Evolutionary conservation across 2,113 vertebrate species (phyloP).

Genomic region (Tupaia chinensis): DNA sequence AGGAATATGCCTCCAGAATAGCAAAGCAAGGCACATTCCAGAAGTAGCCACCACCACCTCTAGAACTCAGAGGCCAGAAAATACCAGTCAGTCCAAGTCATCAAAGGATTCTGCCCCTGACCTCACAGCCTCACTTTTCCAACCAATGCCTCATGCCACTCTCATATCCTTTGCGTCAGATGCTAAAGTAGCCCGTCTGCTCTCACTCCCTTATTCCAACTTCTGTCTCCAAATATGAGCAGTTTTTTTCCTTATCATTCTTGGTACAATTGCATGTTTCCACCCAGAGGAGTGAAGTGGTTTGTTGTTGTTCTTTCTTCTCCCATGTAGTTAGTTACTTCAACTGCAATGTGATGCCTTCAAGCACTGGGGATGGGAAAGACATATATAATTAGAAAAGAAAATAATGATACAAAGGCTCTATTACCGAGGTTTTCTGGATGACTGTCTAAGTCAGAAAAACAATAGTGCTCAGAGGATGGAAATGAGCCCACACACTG

Average conservation of each 20-base stretch:
- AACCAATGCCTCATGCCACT: neutral
- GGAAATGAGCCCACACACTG: constrained; percentile 56
- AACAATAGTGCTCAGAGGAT: constrained; percentile 57
- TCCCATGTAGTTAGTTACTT: constrained; percentile 44
- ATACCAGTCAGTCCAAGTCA: neutral
- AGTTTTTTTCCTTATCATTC: constrained; percentile 34
- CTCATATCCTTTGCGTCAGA: neutral
- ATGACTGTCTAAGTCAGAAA: constrained; percentile 64
- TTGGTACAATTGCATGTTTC: constrained; percentile 44
- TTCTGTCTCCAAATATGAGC: constrained; percentile 58
- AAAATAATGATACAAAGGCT: constrained; percentile 65
- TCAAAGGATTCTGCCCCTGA: neutral
- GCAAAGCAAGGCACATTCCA: neutral
- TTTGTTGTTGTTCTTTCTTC: constrained; percentile 49
- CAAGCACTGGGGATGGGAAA: constrained; percentile 27
- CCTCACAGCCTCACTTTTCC: neutral
- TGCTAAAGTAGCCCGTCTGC: neutral
- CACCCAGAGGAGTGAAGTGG: constrained; percentile 56
- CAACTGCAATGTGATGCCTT: constrained; percentile 61
- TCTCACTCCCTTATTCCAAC: constrained; percentile 32
- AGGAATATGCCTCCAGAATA: neutral
- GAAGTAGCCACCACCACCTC: neutral
- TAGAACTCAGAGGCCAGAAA: neutral
- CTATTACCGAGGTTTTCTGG: constrained; percentile 51
- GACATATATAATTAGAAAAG: constrained; percentile 70